Evolutionary conservation across 2,888 invertebrate species (phyloP).

Genomic region (Platycheirus albimanus): DNA sequence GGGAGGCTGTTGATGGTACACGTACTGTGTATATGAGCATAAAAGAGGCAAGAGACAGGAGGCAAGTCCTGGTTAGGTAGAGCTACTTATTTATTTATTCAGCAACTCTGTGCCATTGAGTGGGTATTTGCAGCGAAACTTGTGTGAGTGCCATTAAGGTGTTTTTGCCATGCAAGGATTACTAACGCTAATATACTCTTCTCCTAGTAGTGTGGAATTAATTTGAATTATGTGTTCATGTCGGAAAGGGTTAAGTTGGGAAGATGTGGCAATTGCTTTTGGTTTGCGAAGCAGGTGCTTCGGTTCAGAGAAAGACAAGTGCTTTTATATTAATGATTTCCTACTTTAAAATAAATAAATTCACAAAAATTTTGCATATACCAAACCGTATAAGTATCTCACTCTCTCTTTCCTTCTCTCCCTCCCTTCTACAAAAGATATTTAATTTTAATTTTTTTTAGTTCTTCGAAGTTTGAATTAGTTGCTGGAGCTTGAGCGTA

Average conservation of each 20-base stretch:
- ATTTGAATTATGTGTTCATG: slow-evolving; percentile 69
- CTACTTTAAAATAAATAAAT: neutral
- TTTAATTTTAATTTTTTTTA: too few relatives aligned
- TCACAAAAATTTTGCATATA: too few relatives aligned
- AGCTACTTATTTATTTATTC: slow-evolving; percentile 71
- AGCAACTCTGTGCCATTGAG: slow-evolving; percentile 68
- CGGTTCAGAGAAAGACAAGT: neutral
- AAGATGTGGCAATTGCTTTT: slow-evolving; percentile 35
- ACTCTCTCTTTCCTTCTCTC: too few relatives aligned
- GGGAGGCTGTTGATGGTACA: neutral
- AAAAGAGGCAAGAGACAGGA: too few relatives aligned
- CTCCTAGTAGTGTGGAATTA: slow-evolving; percentile 69
- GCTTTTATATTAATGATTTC: slow-evolving; percentile 13
- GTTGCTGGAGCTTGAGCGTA: too few relatives aligned
- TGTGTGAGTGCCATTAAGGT: slow-evolving; percentile 70
- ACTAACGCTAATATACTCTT: slow-evolving; percentile 68
- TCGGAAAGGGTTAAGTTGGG: slow-evolving; percentile 37
- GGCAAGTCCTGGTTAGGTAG: slow-evolving; percentile 18
- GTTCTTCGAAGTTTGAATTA: too few relatives aligned
- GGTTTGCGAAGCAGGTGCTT: slow-evolving; percentile 34
- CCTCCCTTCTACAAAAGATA: neutral
- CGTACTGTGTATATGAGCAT: too few relatives aligned
- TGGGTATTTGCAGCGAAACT: slow-evolving; percentile 68
- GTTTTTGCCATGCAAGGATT: slow-evolving; percentile 62
- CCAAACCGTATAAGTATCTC: too few relatives aligned